These are phyloP conservation scores for Oreochromis aureus DNA, from an alignment of 2,113 vertebrate species.

Conservation along the genomic window DNA sequence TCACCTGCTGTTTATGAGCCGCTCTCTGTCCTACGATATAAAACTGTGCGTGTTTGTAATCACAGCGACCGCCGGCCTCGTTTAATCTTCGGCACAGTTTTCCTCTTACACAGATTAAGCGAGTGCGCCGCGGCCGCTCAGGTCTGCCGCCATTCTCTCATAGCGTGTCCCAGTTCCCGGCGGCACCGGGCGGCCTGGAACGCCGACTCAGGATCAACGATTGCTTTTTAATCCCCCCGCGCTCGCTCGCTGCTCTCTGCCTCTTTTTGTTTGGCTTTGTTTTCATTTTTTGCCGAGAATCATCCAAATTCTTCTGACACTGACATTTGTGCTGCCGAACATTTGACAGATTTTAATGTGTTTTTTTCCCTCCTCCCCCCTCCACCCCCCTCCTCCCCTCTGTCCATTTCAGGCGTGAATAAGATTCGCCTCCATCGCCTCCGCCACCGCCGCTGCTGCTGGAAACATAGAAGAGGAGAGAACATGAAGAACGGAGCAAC, in stretches of 20 bases:
- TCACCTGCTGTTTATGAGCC: not conserved
- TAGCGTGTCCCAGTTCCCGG: slow-evolving; percentile 41
- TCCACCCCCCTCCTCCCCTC: not conserved
- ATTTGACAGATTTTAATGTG: slow-evolving; percentile 1
- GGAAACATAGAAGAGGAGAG: slow-evolving; percentile 21
- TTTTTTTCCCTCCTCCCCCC: not conserved
- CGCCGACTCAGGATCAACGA: slow-evolving; percentile 8
- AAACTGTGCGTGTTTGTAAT: not conserved
- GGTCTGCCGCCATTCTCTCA: slow-evolving; percentile 10
- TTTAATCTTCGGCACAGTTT: slow-evolving; percentile 16
- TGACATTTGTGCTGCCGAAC: not conserved
- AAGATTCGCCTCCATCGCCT: not conserved
- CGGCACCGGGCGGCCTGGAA: slow-evolving; percentile 10
- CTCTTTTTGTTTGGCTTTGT: not conserved
- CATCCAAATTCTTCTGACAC: not conserved
- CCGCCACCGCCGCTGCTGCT: slow-evolving; percentile 14
- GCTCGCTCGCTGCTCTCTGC: not conserved
- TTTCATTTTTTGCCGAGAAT: not conserved
- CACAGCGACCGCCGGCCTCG: not conserved
- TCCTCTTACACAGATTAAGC: slow-evolving; percentile 5
- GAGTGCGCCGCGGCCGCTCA: not conserved
- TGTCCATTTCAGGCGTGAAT: slow-evolving; percentile 11
- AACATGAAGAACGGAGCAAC: slow-evolving; percentile 12
- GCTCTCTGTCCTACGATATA: not conserved
- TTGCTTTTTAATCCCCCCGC: slow-evolving; percentile 28